Conservation (phyloP, 2,113 vertebrate species). For the Xiphophorus hellerii region DNA sequence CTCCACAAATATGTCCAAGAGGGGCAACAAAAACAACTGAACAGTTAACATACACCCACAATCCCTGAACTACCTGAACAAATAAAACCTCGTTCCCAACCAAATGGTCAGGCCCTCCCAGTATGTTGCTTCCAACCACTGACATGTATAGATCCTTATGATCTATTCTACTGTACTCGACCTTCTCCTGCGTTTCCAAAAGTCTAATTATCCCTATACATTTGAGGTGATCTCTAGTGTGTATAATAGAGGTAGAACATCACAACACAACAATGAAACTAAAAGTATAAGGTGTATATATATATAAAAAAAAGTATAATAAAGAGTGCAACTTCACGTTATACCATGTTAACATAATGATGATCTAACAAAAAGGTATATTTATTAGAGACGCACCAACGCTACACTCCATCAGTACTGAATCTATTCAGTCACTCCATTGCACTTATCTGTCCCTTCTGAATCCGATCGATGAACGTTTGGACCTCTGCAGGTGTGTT, state of each 20-base stretch:
- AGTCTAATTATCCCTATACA: background rate
- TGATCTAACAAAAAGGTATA: background rate
- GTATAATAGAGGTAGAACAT: background rate
- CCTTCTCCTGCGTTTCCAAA: background rate
- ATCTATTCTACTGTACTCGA: background rate
- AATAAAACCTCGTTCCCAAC: background rate
- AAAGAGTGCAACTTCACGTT: background rate
- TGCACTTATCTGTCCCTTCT: background rate
- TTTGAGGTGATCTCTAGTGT: background rate
- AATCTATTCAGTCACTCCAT: background rate
- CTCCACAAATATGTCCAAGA: background rate
- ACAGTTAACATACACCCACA: background rate
- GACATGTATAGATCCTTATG: background rate
- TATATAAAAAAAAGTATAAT: background rate
- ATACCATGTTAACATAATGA: background rate
- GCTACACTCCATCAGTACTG: background rate
- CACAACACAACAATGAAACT: background rate
- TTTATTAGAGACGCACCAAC: background rate
- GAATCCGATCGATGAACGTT: background rate
- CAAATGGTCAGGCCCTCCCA: background rate
- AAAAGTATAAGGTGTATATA: background rate
- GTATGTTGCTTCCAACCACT: background rate
- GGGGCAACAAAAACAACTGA: background rate
- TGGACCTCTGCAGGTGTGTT: background rate
- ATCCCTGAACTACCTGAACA: background rate